Evolutionary conservation across 2,888 invertebrate genomes (phyloP).

Genomic region (Acanthosepion pharaonis): DNA sequence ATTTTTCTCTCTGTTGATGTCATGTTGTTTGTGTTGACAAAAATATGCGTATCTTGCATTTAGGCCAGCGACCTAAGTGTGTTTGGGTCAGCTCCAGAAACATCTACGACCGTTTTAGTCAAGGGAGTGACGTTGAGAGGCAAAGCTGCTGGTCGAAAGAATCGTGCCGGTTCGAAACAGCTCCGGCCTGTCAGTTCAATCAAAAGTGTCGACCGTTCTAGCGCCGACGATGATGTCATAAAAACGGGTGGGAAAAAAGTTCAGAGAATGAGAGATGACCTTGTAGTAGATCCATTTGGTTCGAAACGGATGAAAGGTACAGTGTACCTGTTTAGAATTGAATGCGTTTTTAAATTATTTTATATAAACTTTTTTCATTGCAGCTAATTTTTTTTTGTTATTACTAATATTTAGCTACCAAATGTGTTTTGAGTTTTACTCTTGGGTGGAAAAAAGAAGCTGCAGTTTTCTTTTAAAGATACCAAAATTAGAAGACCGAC

Average conservation of each 20-base stretch:
- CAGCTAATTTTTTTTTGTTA: neutral
- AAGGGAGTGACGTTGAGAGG: neutral
- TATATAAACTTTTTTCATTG: neutral
- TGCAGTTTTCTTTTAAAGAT: too few species aligned
- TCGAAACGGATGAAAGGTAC: conserved; percentile 41
- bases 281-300: neutral
- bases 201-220: conserved; percentile 9
- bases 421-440: neutral
- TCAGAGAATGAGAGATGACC: conserved; percentile 40
- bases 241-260: conserved; percentile 39
- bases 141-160: conserved; percentile 33
- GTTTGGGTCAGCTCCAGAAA: neutral
- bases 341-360: neutral
- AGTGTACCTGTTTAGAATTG: conserved; percentile 37
- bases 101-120: neutral
- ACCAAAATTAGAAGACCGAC: too few species aligned
- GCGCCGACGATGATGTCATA: conserved; percentile 17
- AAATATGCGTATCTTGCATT: conserved; percentile 45
- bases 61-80: conserved; percentile 15
- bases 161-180: neutral
- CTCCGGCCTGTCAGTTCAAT: neutral
- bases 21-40: conserved; percentile 13
- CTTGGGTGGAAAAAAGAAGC: neutral
- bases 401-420: neutral
- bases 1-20: neutral